These are phyloP conservation scores for Alectoris magna DNA, from an alignment of 2,797 vertebrate genomes.

Conservation along the genomic window DNA sequence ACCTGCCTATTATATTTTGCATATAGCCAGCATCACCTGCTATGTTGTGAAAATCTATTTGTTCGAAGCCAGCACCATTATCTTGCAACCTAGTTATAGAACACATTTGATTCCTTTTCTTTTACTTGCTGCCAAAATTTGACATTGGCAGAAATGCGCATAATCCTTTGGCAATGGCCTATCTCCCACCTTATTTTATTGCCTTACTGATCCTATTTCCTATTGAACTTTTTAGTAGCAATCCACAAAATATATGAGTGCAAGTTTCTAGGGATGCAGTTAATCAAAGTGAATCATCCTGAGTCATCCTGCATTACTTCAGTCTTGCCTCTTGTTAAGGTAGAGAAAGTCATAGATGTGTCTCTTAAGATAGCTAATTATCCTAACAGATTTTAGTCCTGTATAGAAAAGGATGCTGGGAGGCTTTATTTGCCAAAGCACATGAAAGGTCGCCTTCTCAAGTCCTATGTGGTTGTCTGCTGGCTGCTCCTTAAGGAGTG, in stretches of 20 bases:
- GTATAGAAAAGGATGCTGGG: not conserved
- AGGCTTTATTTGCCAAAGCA: not conserved
- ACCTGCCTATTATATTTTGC: not conserved
- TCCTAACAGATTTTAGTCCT: not conserved
- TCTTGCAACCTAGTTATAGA: not conserved
- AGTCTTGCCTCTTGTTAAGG: not conserved
- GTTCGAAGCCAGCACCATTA: not conserved
- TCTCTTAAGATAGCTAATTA: not conserved
- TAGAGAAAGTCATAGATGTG: not conserved
- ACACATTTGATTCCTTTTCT: not conserved
- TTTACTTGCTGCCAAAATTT: not conserved
- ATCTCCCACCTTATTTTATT: not conserved
- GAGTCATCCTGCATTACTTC: not conserved
- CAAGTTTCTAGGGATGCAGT: not conserved
- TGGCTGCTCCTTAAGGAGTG: slow-evolving; percentile 31
- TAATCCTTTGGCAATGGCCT: not conserved
- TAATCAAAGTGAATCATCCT: not conserved
- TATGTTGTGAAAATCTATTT: not conserved
- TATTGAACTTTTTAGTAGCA: not conserved
- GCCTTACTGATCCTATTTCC: not conserved
- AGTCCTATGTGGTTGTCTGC: not conserved
- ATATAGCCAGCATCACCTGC: not conserved
- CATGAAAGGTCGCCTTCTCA: not conserved
- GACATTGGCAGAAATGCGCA: not conserved
- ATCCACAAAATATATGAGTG: not conserved